Evolutionary conservation across 2,797 vertebrate species (phyloP), one percentile per base, ranked within the genome.

Genomic region (Geotrypetes seraphini): DNA sequence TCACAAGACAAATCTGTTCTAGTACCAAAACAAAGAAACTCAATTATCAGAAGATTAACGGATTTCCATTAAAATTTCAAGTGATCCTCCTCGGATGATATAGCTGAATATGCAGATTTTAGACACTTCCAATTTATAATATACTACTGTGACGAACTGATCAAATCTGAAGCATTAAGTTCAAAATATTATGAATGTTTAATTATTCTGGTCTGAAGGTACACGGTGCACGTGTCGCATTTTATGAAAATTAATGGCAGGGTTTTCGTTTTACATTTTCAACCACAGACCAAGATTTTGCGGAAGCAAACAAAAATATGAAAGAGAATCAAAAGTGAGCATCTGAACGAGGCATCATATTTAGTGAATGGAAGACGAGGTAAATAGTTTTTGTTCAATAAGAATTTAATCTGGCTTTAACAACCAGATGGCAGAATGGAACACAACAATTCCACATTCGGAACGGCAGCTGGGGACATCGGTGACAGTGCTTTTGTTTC

Each of bases 401-500:
- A 64, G 29, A 42, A 76, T 39, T 60, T 53, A 76, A 69, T 69
- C 57, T 60, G 49, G 59, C 58, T 69, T 55, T 74, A 61, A 47
- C 24, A 55, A 68, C 58, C 76, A 81, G 73, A 79, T 79, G 76
- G 71, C 64, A 63, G 36, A 70, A 47, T 51, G 61, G 66, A 77
- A 68, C 71, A 75, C 65, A 70, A 66, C 66, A 77, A 72, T 68
- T 72, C 75, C 71, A 56, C 78, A 75, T 78, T 76, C 75, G 75
- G 61, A 69, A 59, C 64, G 63, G 73, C 58, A 72, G 47, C 43
- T 6, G 75, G 76, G 72, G 73, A 71, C 40, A 42, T 43, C 38
- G n/a, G n/a, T n/a, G n/a, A n/a, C n/a, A n/a, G n/a, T n/a, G n/a
- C n/a, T n/a, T n/a, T n/a, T n/a, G n/a, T n/a, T n/a, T n/a, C n/a